Percentiles rank a stretch among this genome's conserved stretches.
phyloP scores from a whole-genome alignment of 2,113 vertebrate species.

The Vimba vimba region DNA sequence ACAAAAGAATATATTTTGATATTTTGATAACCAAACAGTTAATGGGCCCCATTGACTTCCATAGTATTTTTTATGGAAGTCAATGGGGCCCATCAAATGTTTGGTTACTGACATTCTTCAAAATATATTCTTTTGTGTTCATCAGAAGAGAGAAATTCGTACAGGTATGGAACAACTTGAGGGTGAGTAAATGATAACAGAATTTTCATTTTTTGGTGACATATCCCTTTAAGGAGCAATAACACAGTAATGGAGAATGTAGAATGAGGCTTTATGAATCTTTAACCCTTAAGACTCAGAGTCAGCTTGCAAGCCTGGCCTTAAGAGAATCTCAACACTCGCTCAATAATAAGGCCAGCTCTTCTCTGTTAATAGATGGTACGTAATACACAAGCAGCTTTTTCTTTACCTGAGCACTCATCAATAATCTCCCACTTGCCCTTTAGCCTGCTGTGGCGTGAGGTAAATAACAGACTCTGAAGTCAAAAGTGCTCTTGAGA shows the following conservation, averaged over 20 bases:
- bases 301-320: background rate
- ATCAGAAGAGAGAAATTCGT: too few relatives aligned
- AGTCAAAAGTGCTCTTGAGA: constrained; percentile 44
- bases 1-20: too few relatives aligned
- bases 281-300: background rate
- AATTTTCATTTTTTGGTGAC: too few relatives aligned
- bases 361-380: constrained; percentile 21
- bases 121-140: too few relatives aligned
- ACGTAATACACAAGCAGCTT: constrained; percentile 19
- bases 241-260: background rate
- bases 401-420: constrained; percentile 37
- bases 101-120: too few relatives aligned
- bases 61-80: too few relatives aligned
- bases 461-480: constrained; percentile 33
- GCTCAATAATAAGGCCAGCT: constrained; percentile 31
- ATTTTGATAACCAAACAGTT: too few relatives aligned
- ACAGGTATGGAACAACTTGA: too few relatives aligned
- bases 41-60: too few relatives aligned
- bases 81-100: too few relatives aligned
- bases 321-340: background rate
- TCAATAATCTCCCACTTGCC: constrained; percentile 34
- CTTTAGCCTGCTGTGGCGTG: constrained; percentile 6
- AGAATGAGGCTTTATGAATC: background rate
- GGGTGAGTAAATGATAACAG: too few relatives aligned
- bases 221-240: background rate